Base-by-base conservation (phyloP, 2,888 invertebrate species). In the Willowsia nigromaculata region DNA sequence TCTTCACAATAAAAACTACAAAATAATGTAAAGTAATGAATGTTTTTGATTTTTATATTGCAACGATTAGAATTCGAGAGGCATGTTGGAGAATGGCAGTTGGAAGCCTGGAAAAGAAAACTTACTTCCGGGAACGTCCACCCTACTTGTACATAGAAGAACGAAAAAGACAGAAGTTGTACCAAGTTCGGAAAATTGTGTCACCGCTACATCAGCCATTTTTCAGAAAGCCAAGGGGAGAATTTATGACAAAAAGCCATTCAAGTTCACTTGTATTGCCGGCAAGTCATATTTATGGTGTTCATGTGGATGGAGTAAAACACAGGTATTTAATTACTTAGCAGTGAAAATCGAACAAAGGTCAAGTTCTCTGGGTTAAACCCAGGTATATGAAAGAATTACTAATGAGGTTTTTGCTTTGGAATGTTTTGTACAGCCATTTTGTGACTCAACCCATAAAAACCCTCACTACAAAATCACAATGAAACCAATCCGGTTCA, bases 401-500 rank as follows among this genome's bases (percentile, higher is more conserved):
- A 71, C 40, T 71, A 18, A 37, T 40, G 6, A 2, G 43, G 43
- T 71, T 43, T 9, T 40, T 71, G 7, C 9, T 43, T 47, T 47
- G 2, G 13, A 13, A 13, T 2, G 11, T 13, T 47, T 74, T 84
- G 90, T 43, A n/a, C 93, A 99, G 95, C 99, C 99, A 0, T 95
- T 99, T 62, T 99, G 99, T 94, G 99, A 99, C 94, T 97, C 97
- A 18, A 97, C 97, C 0, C 99, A 99, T 94, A 97, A 95, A 93
- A 96, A 96, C 93, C 94, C 95, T 25, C 96, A 95, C 92, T 94
- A 97, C 1, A 96, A 96, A 94, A 96, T 98, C 47, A 96, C 95
- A 89, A 95, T 96, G 68, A 96, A 96, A 91, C 99, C 99, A 0
- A 94, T 99, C 4, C 94, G 95, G 89, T 99, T 99, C 93, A 95